Evolutionary conservation across 2,113 vertebrate genomes (phyloP), one percentile per base, ranked within the genome.

Genomic region (Willisornis vidua): DNA sequence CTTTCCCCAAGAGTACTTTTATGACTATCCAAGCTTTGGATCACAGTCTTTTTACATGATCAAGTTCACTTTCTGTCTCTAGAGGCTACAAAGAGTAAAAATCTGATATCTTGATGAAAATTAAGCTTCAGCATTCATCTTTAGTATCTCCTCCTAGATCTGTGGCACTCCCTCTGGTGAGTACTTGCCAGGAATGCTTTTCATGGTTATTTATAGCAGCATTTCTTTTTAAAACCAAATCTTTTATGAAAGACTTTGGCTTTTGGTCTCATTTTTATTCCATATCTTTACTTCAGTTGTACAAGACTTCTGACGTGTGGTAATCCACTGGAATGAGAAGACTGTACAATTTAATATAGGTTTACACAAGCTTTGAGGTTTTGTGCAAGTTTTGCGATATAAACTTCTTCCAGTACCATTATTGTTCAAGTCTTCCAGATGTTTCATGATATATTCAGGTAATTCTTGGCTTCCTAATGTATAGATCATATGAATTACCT

Each of bases 151-250:
- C 67, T 93, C 82, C 45, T 85, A 62, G 49, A 96, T 96, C 94
- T 87, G 70, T 95, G 81, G 67, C 90, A 89, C 89, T 97, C 66
- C 92, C 72, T 96, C 81, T 87, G 48, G 52, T 94, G 52, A 83
- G 22, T 70, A 62, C 51, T 95, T 96, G 82, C 87, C 84, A 96
- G 72, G 92, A 96, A 95, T 95, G 62, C 65, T 68, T 97, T 96
- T 80, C 5, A 0, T 94, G 86, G 68, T 39, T 94, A 96, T 96
- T 97, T 97, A 90, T 96, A 96, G 86, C 45, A 87, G 31, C 62
- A 39, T 84, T 92, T 87, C 83, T 83, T 90, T 86, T 67, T 19
- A 51, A 87, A 89, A 76, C 55, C 24, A 81, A 91, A 51, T 90
- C 18, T 72, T 96, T 90, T 75, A 35, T 75, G 43, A 87, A 88